phyloP scores from a whole-genome alignment of 2,113 vertebrate species.

The Corapipo altera region DNA sequence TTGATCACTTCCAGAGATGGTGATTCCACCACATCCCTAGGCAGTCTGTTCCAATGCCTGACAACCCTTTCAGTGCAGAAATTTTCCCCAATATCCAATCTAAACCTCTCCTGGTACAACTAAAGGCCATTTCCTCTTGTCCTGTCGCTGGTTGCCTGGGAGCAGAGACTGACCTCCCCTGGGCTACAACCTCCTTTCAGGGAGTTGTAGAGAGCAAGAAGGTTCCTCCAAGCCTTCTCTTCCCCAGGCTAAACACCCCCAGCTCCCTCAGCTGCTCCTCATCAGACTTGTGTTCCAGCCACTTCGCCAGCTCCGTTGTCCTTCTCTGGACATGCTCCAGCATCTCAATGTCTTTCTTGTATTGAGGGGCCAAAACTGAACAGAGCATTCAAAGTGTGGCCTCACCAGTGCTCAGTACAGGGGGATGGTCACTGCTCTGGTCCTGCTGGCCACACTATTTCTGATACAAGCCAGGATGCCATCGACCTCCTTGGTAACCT shows the following conservation, averaged over 20 bases:
- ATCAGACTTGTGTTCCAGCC: neutral
- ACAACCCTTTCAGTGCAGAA: neutral
- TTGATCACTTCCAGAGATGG: neutral
- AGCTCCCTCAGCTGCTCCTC: neutral
- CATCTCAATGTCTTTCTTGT: neutral
- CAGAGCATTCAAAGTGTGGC: neutral
- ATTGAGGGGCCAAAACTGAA: neutral
- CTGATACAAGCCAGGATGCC: neutral
- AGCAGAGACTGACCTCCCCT: neutral
- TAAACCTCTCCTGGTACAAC: neutral
- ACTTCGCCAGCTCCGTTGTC: neutral
- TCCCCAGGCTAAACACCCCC: neutral
- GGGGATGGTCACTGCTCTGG: neutral
- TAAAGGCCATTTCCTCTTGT: neutral
- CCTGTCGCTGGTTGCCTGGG: accelerated
- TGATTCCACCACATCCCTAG: neutral
- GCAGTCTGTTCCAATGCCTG: neutral
- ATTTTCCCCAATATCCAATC: neutral
- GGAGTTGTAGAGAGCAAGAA: neutral
- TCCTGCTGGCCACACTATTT: neutral
- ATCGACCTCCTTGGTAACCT: neutral
- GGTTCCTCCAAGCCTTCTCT: neutral
- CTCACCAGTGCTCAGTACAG: neutral
- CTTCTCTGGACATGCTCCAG: accelerated
- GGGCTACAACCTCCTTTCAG: neutral